A percentile compares a stretch with the other conserved stretches of the same genome.
These are phyloP conservation scores for Suillia variegata DNA, from an alignment of 2,888 invertebrate species.

Conservation along the genomic window DNA sequence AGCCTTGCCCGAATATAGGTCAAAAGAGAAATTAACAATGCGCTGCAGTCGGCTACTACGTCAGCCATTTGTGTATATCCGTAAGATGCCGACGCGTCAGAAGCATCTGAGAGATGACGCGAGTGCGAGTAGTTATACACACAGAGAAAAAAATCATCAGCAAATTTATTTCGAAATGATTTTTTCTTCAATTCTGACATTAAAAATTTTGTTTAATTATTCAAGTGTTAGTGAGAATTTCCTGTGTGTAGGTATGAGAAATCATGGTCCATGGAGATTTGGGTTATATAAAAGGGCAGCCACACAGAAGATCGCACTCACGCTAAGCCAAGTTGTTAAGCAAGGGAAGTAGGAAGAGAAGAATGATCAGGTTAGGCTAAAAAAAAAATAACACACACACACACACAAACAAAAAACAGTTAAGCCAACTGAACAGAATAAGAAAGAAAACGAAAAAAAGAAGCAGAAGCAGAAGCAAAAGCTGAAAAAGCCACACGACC, in stretches of 20 bases:
- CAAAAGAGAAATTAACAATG: slow-evolving; percentile 59
- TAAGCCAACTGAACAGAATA: background rate
- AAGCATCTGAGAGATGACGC: slow-evolving; percentile 15
- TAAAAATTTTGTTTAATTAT: no score
- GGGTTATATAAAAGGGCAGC: slow-evolving; percentile 54
- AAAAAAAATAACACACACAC: slow-evolving; percentile 2
- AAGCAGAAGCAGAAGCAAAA: background rate
- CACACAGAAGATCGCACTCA: slow-evolving; percentile 43
- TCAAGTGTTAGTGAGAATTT: no score
- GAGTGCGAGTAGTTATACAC: no score
- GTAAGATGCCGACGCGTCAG: slow-evolving; percentile 20
- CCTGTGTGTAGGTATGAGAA: slow-evolving; percentile 13
- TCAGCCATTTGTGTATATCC: slow-evolving; percentile 20
- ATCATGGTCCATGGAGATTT: slow-evolving; percentile 35
- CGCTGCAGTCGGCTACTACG: slow-evolving; percentile 18
- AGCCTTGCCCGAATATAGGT: slow-evolving; percentile 55
- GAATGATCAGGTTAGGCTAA: slow-evolving; percentile 19
- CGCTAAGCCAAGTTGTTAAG: no score
- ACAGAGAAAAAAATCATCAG: no score
- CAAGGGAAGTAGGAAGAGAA: no score
- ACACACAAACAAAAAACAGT: background rate
- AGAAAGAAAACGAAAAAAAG: no score
- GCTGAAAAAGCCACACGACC: slow-evolving; percentile 7
- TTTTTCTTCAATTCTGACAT: no score
- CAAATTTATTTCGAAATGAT: no score